A percentile compares a stretch with the other conserved stretches of the same genome.
phyloP scores from a whole-genome alignment of 2,797 vertebrate genomes.

The Mallotus villosus region DNA sequence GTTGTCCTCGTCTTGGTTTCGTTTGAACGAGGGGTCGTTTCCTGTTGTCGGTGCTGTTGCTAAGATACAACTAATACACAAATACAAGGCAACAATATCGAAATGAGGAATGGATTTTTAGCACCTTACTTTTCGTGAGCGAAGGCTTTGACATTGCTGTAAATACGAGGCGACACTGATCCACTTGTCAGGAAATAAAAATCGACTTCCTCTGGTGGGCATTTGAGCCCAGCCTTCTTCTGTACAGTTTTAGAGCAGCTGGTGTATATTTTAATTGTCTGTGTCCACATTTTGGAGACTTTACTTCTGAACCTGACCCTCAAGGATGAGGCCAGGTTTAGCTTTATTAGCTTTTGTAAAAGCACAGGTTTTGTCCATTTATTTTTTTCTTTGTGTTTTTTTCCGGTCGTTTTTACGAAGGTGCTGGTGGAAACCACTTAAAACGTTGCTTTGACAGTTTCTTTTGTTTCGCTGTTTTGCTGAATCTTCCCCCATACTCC shows the following conservation, averaged over 20 bases:
- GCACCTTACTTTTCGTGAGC: constrained; percentile 55
- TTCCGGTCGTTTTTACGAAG: constrained; percentile 33
- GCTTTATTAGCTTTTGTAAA: constrained; percentile 2
- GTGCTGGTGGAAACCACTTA: constrained; percentile 51
- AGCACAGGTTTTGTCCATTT: too few species aligned
- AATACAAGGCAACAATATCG: constrained; percentile 21
- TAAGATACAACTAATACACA: constrained; percentile 34
- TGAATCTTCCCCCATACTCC: constrained; percentile 14
- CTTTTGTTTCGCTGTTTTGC: constrained; percentile 41
- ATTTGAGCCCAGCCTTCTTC: constrained; percentile 31
- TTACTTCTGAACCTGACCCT: constrained; percentile 12
- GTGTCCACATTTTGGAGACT: constrained; percentile 31
- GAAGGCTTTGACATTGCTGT: constrained; percentile 26
- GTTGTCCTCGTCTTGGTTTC: constrained; percentile 15
- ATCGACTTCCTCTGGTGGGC: constrained; percentile 9
- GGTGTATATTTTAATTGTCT: constrained; percentile 45
- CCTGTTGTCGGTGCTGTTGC: constrained; percentile 18
- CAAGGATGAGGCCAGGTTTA: constrained; percentile 29
- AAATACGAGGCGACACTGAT: constrained; percentile 21
- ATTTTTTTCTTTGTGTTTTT: constrained; percentile 19
- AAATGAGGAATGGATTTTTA: constrained; percentile 29
- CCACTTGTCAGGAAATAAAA: constrained; percentile 28
- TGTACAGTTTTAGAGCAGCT: constrained; percentile 58
- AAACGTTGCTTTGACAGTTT: background rate
- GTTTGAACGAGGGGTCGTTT: constrained; percentile 20